Evolutionary conservation across 1,140 invertebrate species (phyloP), one percentile per base, ranked within the genome.

Genomic region (Bombus turneri): DNA sequence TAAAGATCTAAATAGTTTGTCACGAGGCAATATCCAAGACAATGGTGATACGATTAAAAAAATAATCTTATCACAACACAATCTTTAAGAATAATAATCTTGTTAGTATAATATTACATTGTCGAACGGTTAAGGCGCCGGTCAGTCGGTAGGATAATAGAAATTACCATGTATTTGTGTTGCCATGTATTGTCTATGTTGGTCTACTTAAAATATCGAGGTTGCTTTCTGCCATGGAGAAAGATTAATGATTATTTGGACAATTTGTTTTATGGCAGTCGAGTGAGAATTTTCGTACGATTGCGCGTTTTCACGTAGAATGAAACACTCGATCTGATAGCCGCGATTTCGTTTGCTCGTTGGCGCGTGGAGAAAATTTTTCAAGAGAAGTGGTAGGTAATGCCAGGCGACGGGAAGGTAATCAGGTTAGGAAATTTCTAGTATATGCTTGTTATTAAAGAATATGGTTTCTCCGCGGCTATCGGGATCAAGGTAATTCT

Each of bases 381-480:
- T 34, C 31, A n/a, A 10, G 6, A 68, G 34, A 85, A 53, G 34
- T 57, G 22, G 37, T 57, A 15, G 82, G 68, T 72, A 84, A 77
- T 72, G 66, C 22, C 37, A 18, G n/a, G 12, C 53, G 75, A 79
- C 41, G 76, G 22, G 43, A 37, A 66, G 83, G 31, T 84, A 85
- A 85, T 85, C 83, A 73, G 83, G 83, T 85, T 85, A 85, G 25
- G 75, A 47, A 85, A 85, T 80, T 85, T 69, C 68, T n/a, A 37
- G 41, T 72, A 85, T 41, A 22, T 8, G 77, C 64, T 69, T 43
- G 64, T 59, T 83, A 83, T 83, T 83, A 83, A 83, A 83, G 64
- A 83, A 78, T 83, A 83, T 68, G 82, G 74, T 83, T 83, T 78
- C 82, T 53, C 64, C 8, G 2, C n/a, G 37, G 64, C 10, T 69